Conservation (phyloP, 1,140 invertebrate genomes). For the Pseudachorutes palmiensis region DNA sequence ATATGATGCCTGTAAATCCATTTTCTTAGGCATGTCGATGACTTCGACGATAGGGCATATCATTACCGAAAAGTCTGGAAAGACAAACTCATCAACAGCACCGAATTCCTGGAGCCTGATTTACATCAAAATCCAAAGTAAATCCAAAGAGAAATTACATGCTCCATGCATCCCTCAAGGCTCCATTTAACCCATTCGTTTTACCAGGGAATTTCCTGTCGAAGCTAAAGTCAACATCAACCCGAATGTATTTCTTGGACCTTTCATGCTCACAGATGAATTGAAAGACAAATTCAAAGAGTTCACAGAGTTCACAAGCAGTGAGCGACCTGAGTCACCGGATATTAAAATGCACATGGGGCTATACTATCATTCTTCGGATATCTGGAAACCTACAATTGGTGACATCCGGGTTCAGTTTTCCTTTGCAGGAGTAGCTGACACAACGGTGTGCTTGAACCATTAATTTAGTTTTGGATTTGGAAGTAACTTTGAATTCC, state of each 20-base stretch:
- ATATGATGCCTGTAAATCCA: not conserved
- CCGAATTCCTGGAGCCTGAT: constrained; percentile 59
- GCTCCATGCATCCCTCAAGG: not conserved
- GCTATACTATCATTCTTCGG: constrained; percentile 70
- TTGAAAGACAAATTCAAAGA: constrained; percentile 67
- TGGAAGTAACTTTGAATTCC: not conserved
- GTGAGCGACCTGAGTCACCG: constrained; percentile 65
- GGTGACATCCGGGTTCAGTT: constrained; percentile 75
- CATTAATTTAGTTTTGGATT: not conserved
- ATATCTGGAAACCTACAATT: constrained; percentile 72
- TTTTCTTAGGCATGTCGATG: not conserved
- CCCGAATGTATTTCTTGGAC: constrained; percentile 50
- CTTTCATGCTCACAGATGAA: constrained; percentile 49
- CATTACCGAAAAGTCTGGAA: constrained; percentile 68
- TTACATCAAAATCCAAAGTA: constrained; percentile 69
- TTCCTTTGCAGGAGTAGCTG: constrained; percentile 67
- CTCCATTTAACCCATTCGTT: constrained; percentile 26
- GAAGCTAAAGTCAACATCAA: constrained; percentile 48
- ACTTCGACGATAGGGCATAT: not conserved
- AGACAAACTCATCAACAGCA: constrained; percentile 69
- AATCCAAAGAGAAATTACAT: constrained; percentile 27
- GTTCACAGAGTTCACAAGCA: constrained; percentile 69
- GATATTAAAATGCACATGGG: constrained; percentile 78
- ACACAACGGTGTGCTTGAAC: constrained; percentile 52
- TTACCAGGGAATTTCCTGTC: constrained; percentile 45